phyloP scores from a whole-genome alignment of 1,140 invertebrate genomes.

The Condylostylus longicornis region DNA sequence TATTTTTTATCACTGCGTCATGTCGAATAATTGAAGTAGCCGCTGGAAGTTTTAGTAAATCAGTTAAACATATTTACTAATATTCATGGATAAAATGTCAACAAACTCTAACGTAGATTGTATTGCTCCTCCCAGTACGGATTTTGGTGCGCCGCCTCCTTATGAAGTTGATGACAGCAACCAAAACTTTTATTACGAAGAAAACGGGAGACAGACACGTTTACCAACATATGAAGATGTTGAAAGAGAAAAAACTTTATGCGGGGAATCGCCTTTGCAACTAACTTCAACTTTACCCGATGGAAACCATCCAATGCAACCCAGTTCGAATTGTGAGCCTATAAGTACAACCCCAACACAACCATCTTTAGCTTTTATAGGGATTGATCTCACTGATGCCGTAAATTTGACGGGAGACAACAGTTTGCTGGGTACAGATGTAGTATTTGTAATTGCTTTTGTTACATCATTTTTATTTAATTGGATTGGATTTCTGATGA shows the following conservation, averaged over 20 bases:
- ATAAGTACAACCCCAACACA: slow-evolving; percentile 34
- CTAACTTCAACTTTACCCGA: slow-evolving; percentile 16
- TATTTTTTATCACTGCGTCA: too few species aligned
- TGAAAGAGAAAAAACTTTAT: slow-evolving; percentile 65
- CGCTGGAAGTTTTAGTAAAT: too few species aligned
- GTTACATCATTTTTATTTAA: slow-evolving; percentile 82
- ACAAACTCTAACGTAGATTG: slow-evolving; percentile 33
- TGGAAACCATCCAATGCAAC: slow-evolving; percentile 12
- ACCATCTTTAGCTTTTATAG: slow-evolving; percentile 50
- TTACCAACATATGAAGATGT: slow-evolving; percentile 84
- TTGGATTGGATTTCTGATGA: slow-evolving; percentile 83
- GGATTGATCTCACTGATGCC: slow-evolving; percentile 49
- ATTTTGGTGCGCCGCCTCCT: slow-evolving; percentile 71
- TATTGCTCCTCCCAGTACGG: slow-evolving; percentile 60
- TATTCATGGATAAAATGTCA: slow-evolving; percentile 2
- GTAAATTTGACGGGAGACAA: slow-evolving; percentile 60
- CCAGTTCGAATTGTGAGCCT: slow-evolving; percentile 18
- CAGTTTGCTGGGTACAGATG: slow-evolving; percentile 66
- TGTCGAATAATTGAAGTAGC: too few species aligned
- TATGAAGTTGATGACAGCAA: slow-evolving; percentile 36
- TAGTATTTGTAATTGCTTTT: slow-evolving; percentile 77
- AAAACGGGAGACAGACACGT: background rate
- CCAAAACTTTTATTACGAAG: background rate
- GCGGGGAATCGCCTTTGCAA: slow-evolving; percentile 42
- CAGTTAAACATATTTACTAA: too few species aligned